Evolutionary conservation across 2,888 invertebrate genomes (phyloP).

Genomic region (Nephrocerus scutellatus): DNA sequence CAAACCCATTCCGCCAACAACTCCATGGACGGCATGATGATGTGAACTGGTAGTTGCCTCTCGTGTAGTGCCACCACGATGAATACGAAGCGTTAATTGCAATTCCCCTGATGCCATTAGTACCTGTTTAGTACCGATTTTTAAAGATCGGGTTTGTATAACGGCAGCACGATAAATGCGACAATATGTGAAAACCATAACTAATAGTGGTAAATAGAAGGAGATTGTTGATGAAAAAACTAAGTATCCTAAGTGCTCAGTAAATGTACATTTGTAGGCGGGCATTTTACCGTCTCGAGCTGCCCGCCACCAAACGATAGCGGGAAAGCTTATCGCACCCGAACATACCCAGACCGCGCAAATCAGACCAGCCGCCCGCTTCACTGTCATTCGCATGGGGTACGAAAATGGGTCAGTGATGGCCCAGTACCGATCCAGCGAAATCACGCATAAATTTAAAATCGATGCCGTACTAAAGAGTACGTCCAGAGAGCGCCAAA

Average conservation of each 20-base stretch:
- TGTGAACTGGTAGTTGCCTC: slow-evolving; percentile 47
- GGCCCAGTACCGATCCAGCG: slow-evolving; percentile 95
- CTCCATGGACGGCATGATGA: slow-evolving; percentile 26
- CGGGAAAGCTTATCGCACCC: slow-evolving; percentile 95
- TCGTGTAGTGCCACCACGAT: slow-evolving; percentile 77
- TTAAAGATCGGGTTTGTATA: slow-evolving; percentile 82
- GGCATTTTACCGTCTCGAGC: slow-evolving; percentile 75
- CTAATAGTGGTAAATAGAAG: slow-evolving; percentile 91
- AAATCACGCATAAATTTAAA: slow-evolving; percentile 93
- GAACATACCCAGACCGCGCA: slow-evolving; percentile 95
- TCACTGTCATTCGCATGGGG: slow-evolving; percentile 87
- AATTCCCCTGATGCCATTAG: slow-evolving; percentile 77
- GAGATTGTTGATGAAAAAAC: slow-evolving; percentile 97
- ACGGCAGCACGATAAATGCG: slow-evolving; percentile 91
- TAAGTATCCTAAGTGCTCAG: slow-evolving; percentile 91
- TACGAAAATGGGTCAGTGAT: slow-evolving; percentile 98
- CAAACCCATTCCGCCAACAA: slow-evolving; percentile 45
- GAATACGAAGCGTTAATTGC: slow-evolving; percentile 84
- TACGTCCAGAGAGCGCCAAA: slow-evolving; percentile 95
- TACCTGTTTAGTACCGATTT: slow-evolving; percentile 86
- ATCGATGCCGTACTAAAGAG: slow-evolving; percentile 97
- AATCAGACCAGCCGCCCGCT: slow-evolving; percentile 79
- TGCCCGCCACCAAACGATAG: slow-evolving; percentile 93
- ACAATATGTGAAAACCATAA: slow-evolving; percentile 98
- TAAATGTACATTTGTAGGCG: slow-evolving; percentile 86